Base-by-base conservation (phyloP, 1,140 invertebrate species). In the Cryptotermes secundus region DNA sequence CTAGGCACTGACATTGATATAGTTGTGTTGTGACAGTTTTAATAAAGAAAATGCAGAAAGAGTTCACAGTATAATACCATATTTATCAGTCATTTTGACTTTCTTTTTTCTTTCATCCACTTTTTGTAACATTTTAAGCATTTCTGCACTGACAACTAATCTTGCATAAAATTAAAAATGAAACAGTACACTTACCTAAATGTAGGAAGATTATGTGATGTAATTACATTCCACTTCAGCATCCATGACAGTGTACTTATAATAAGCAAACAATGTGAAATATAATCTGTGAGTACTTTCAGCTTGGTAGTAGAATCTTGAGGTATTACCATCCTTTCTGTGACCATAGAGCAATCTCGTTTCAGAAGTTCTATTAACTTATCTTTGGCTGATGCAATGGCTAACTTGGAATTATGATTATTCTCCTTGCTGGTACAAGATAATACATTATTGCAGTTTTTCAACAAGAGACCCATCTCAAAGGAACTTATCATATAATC, bases 401-500 rank as follows among this genome's bases (percentile, higher is more conserved):
- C n/a, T 72, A n/a, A 26, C 14, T 31, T 72, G 1, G 59, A 9
- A 72, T n/a, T 72, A 10, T n/a, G 26, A 10, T 72, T n/a, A 31
- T 16, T 31, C 4, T 72, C 31, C 7, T n/a, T 6, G 7, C 31
- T 31, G 6, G n/a, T 10, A 31, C 59, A 31, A 26, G 26, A 16
- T 26, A 14, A 26, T 7, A n/a, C n/a, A 7, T 31, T 12, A 9
- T n/a, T 72, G 26, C 26, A n/a, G n/a, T 49, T 45, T 82, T 53
- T 31, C 3, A 65, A 14, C 9, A 83, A n/a, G 38, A 38, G 34
- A 12, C 35, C 83, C n/a, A 53, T 79, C 72, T 83, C 83, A 79
- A 83, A 83, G 14, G 59, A 83, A 36, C 59, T 72, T 79, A 83
- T 53, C 22, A 79, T 83, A 79, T 83, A 83, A 36, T 83, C 49